Evolutionary conservation across 2,888 invertebrate species (phyloP).

Genomic region (Gortyna flavago): DNA sequence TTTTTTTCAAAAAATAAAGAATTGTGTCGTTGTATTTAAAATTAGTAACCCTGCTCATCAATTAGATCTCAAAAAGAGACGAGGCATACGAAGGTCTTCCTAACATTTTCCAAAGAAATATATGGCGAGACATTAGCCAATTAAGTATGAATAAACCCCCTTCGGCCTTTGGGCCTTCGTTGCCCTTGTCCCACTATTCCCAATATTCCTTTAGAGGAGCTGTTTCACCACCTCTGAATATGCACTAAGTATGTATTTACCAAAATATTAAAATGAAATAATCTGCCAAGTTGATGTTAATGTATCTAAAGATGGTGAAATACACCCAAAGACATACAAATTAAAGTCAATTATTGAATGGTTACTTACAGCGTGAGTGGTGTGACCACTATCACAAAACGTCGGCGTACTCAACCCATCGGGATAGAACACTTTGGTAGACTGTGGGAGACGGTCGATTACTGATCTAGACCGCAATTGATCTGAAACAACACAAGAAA

Average conservation of each 20-base stretch:
- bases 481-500: conserved; percentile 81
- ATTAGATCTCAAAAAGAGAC: not conserved
- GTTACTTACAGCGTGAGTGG: conserved; percentile 88
- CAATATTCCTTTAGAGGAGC: not conserved
- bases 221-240: not conserved
- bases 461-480: conserved; percentile 84
- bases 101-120: not conserved
- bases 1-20: conserved; percentile 1
- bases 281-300: not conserved
- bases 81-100: not conserved
- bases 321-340: not conserved
- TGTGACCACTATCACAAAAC: conserved; percentile 87
- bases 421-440: conserved; percentile 81
- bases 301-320: not conserved
- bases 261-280: not conserved
- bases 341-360: not conserved
- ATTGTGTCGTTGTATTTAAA: not conserved
- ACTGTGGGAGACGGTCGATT: conserved; percentile 81
- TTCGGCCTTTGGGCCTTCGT: not conserved
- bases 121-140: not conserved
- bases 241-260: too few relatives aligned
- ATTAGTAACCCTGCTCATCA: not conserved
- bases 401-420: conserved; percentile 90
- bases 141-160: too few relatives aligned
- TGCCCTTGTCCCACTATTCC: not conserved